Evolutionary conservation across 2,797 vertebrate species (phyloP).

Genomic region (Lagodon rhomboides): DNA sequence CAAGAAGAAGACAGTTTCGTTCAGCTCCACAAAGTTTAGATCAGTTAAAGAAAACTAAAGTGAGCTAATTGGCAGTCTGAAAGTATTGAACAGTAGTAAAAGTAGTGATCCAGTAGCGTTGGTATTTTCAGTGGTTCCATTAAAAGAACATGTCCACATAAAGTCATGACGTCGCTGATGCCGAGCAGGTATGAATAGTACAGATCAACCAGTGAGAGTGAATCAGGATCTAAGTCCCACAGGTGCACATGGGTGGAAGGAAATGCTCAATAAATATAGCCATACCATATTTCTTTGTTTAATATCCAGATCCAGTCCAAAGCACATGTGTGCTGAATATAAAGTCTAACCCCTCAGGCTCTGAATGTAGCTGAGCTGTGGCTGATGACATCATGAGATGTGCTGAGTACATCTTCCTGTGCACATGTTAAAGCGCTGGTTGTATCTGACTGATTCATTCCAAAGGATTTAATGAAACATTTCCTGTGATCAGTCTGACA

Average conservation of each 20-base stretch:
- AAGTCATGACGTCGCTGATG: not conserved
- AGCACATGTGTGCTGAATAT: not conserved
- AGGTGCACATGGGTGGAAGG: not conserved
- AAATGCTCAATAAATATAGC: not conserved
- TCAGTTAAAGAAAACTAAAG: not conserved
- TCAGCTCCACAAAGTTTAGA: too few species aligned
- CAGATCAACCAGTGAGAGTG: not conserved
- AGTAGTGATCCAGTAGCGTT: not conserved
- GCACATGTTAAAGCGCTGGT: not conserved
- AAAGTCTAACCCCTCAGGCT: not conserved
- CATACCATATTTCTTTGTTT: not conserved
- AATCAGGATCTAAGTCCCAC: not conserved
- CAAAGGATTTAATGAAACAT: not conserved
- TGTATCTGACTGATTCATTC: not conserved
- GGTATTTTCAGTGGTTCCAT: too few species aligned
- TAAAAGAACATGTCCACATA: not conserved
- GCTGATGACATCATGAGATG: not conserved
- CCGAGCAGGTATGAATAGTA: not conserved
- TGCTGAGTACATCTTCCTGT: not conserved
- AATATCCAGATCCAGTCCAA: not conserved
- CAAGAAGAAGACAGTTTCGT: too few species aligned
- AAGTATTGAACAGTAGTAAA: not conserved
- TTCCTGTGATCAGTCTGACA: not conserved
- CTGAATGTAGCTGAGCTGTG: not conserved
- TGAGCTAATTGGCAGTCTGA: too few species aligned